Base-by-base conservation (phyloP, 1,140 invertebrate genomes). In the Drosophila kurseongensis region DNA sequence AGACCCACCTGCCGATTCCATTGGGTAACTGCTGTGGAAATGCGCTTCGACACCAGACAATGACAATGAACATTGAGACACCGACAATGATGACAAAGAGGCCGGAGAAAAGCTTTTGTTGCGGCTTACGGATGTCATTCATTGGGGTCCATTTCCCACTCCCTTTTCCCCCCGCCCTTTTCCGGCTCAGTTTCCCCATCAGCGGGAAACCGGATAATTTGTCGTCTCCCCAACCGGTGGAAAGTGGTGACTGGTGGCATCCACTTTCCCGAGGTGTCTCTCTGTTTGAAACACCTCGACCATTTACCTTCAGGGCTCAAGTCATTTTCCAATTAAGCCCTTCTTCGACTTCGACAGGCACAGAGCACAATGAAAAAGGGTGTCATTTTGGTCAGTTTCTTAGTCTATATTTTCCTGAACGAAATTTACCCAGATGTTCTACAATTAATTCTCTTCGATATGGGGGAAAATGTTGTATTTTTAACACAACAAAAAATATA, bases 201-300 rank as follows among this genome's bases (percentile, higher is more conserved):
- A 16, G 9, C n/a, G 23, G 54, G 52, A 45, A 67, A 75, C 60
- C 72, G 73, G 61, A 75, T 75, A 75, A 75, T 75, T 75, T 75
- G 72, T 52, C 32, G 40, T 29, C 51, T 38, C 59, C 18, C 38
- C 36, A 23, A 18, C 29, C 27, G n/a, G 27, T 29, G 40, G 27
- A 16, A 42, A 71, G 48, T 44, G 40, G 48, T 44, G 40, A 48
- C 36, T 73, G 58, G 50, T 1, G 16, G 18, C 16, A 50, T 42
- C 23, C 23, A 23, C 23, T 4, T 48, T 29, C 40, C 42, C 16
- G 12, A 27, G 68, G 23, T 56, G 50, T 42, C 32, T 29, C 16
- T 45, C n/a, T 14, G 35, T 10, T 35, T 35, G 5, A 55, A 58
- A 51, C 32, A 48, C 45, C 45, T 48, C 14, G 42, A 4, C 23